These are phyloP conservation scores for Nomada lathburiana DNA, from an alignment of 2,888 invertebrate genomes.

Conservation along the genomic window DNA sequence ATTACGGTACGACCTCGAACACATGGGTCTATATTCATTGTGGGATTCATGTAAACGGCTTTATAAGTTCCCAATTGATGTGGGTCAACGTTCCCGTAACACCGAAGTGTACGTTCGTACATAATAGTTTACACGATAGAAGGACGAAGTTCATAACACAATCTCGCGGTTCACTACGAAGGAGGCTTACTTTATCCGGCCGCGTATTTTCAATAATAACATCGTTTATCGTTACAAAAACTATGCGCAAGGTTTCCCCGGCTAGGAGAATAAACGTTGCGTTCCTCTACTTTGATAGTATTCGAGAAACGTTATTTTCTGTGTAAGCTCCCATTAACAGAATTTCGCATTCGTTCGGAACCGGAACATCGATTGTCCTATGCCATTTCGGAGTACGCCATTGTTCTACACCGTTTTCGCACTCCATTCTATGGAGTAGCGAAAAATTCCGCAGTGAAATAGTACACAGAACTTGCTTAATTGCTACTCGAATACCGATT, in stretches of 20 bases:
- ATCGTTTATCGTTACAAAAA: slow-evolving; percentile 45
- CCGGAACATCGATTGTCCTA: slow-evolving; percentile 21
- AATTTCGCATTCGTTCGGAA: slow-evolving; percentile 26
- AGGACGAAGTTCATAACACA: background rate
- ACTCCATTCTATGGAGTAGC: background rate
- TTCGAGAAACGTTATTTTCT: slow-evolving; percentile 40
- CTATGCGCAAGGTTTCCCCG: slow-evolving; percentile 15
- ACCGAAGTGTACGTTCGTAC: background rate
- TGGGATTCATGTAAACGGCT: background rate
- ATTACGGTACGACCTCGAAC: no score
- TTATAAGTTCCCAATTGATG: slow-evolving; percentile 1
- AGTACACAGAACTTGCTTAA: slow-evolving; percentile 45
- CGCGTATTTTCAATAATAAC: slow-evolving; percentile 46
- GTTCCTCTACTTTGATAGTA: background rate
- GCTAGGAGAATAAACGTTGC: slow-evolving; percentile 44
- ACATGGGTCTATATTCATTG: no score
- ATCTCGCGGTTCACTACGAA: slow-evolving; percentile 1
- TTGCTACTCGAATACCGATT: slow-evolving; percentile 35
- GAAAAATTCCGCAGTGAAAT: slow-evolving; percentile 39
- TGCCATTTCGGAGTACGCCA: background rate
- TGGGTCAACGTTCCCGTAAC: slow-evolving; percentile 15
- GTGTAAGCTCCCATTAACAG: slow-evolving; percentile 5
- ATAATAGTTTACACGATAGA: background rate
- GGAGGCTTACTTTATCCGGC: background rate
- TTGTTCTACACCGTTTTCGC: no score